Evolutionary conservation across 2,888 invertebrate species (phyloP).

Genomic region (Limnephilus marmoratus): DNA sequence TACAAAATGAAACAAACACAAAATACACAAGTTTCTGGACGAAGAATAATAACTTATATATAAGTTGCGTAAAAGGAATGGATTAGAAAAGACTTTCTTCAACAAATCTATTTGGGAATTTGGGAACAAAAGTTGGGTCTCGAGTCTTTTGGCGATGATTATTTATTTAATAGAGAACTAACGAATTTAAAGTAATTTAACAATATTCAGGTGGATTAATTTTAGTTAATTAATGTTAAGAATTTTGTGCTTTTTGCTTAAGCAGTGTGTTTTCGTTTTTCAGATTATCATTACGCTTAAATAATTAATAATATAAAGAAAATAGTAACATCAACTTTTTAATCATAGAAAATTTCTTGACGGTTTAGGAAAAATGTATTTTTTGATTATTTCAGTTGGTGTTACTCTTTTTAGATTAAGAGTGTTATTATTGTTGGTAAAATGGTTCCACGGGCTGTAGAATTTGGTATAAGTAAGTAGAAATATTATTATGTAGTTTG

Average conservation of each 20-base stretch:
- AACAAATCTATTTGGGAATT: neutral
- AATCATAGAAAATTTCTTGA: neutral
- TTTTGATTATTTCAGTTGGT: neutral
- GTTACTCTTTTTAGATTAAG: neutral
- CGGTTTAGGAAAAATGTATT: neutral
- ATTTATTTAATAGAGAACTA: neutral
- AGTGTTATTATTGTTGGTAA: neutral
- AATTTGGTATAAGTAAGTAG: neutral
- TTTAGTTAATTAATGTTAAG: neutral
- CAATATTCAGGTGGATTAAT: neutral
- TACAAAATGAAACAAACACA: neutral
- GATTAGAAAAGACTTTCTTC: neutral
- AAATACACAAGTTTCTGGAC: neutral
- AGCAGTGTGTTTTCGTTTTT: neutral
- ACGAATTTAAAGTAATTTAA: neutral
- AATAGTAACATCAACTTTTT: neutral
- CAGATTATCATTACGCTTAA: neutral
- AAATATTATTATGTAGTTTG: neutral
- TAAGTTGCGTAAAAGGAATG: neutral
- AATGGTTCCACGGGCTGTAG: neutral
- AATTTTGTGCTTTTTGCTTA: neutral
- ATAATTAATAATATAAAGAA: neutral
- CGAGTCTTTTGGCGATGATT: neutral
- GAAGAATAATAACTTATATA: neutral
- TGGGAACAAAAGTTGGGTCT: neutral